Base-by-base conservation (phyloP, 2,797 vertebrate genomes). In the Bradypus variegatus region DNA sequence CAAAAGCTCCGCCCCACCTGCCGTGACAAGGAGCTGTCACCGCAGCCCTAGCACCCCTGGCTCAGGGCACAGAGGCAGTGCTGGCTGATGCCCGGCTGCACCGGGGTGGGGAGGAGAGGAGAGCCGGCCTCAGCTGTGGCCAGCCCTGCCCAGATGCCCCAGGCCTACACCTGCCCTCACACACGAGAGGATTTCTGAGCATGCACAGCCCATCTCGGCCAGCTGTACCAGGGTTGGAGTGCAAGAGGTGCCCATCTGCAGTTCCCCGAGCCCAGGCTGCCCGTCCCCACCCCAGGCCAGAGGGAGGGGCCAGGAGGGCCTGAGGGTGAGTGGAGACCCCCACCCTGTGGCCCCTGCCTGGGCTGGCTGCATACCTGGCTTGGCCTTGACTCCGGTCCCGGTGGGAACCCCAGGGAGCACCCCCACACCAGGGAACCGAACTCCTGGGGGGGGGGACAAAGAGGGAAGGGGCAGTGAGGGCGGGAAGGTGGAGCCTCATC, bases 371-470 rank as follows among this genome's bases (percentile, higher is more conserved):
- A 86, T 97, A 99, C 99, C 98, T 98, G 98, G 98, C 97, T 99
- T 99, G 0, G 98, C 96, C 96, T 97, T 99, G 75, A 99, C 97
- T 94, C 98, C 98, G 18, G 95, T 97, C 90, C 99, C 99, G 9
- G 98, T 99, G 69, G 99, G 98, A 13, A 99, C 98, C 2, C 99
- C 99, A 0, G 99, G 99, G 91, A 99, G 97, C 94, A 99, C 98
- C 36, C 99, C 99, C 1, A 98, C 95, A 0, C 98, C 98, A 0
- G 97, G 98, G 88, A 97, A 98, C n/a, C 97, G 97, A 88, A 95
- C 85, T 69, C 98, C 98, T 98, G 85, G 0, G 5, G 41, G 23
- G 67, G 70, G 23, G 67, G 48, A 67, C 53, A 60, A 55, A 86
- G 31, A 16, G 14, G 72, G 11, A 11, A 3, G 10, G 12, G 12